Evolutionary conservation across 2,797 vertebrate species (phyloP), one percentile per base, ranked within the genome.

Genomic region (Pempheris klunzingeri): DNA sequence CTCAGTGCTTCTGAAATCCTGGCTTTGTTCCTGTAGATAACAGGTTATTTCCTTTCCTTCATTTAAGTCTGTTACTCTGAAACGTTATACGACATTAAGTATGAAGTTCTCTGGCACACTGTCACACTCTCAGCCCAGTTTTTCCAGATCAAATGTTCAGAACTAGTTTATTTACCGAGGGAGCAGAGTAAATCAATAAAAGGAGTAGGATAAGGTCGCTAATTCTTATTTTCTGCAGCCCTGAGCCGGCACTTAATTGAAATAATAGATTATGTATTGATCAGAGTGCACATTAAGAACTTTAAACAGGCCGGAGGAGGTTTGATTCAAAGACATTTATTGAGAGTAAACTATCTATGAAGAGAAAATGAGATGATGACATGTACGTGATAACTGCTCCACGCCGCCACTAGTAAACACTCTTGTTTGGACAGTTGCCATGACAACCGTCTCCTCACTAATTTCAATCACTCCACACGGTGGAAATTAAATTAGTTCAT

Each of bases 391-490:
- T n/a, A 17, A 38, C 44, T 32, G 32, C 61, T 44, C 12, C 38
- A n/a, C 4, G 0, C 53, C 24, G 46, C 43, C n/a, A 41, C 22
- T 6, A 55, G 22, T 46, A 43, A 62, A 77, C 47, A 34, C 0
- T 7, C 46, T 34, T 58, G 50, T 34, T 28, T 34, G 7, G 52
- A 65, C 44, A 28, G 70, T 72, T 61, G 70, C 26, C 65, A 52
- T 52, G 30, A 65, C 66, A 84, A 81, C 61, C 52, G 30, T 15
- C 43, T 54, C 34, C 30, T 36, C 43, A 10, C 11, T 32, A 32
- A 32, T 32, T 82, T 74, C 5, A 71, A 58, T 71, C 80, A 78
- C 57, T 84, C 84, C 86, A 88, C 84, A 83, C 67, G 67, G 86
- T 85, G 84, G 83, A 80, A 83, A 79, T 63, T 30, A 38, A 44